Base-by-base conservation (phyloP, 2,113 vertebrate species). In the Chamaea fasciata region DNA sequence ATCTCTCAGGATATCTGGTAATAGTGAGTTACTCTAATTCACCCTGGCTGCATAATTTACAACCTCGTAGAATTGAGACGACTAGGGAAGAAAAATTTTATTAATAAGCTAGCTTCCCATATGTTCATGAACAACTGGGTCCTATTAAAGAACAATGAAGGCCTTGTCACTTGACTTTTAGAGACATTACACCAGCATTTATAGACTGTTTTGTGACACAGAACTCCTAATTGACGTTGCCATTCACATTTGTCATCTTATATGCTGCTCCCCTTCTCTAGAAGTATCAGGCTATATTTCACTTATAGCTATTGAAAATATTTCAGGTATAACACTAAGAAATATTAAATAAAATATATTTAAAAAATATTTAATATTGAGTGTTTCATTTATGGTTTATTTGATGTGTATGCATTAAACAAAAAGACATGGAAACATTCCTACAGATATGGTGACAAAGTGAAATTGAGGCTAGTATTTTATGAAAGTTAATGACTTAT, bases 121-220 rank as follows among this genome's bases (percentile, higher is more conserved):
- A 90, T 84, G 85, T 78, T 97, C 92, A 49, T 73, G 95, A 96
- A 77, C 91, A 96, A 94, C 83, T 89, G 77, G 73, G 73, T 94
- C 52, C 82, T 96, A 93, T 95, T 96, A 96, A 95, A 91, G 94
- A 90, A 97, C 94, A 97, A 96, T 97, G 93, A 96, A 97, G 90
- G 94, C 93, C 91, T 91, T 96, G 89, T 94, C 91, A 96, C 77
- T 91, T 94, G 90, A 92, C 92, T 97, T 96, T 88, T 91, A 83
- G 70, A 85, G 84, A 87, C 88, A 87, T 47, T 78, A 89, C 92
- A 96, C 83, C 88, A 91, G 79, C 95, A 94, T 96, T 97, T 96
- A 97, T 87, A 75, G 33, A 91, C 37, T 96, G 46, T 68, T 87
- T 90, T 42, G 35, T 83, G 89, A 96, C 65, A 95, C 42, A 83